Percentiles rank a stretch among this genome's conserved stretches.
Conservation (phyloP, 2,113 vertebrate species). For the Penelope pileata region DNA sequence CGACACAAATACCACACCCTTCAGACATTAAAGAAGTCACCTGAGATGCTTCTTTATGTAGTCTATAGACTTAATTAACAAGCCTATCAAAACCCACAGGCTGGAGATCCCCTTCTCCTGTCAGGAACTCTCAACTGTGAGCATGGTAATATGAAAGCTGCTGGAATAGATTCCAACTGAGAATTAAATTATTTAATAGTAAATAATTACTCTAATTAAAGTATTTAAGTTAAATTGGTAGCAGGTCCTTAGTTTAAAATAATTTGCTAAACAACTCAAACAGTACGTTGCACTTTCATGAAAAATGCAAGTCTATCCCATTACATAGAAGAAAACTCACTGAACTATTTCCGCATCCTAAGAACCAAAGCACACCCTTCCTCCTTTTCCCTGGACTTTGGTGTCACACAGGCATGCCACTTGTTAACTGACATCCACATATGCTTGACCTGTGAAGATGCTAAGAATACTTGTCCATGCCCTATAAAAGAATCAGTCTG, state of each 20-base stretch:
- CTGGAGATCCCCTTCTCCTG: background rate
- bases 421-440: too few relatives aligned
- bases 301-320: background rate
- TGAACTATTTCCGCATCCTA: background rate
- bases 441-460: background rate
- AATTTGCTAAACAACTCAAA: background rate
- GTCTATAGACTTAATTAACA: background rate
- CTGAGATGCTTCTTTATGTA: background rate
- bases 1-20: background rate
- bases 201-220: background rate
- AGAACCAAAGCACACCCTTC: background rate
- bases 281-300: background rate
- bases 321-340: background rate
- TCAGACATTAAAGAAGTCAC: background rate
- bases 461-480: background rate
- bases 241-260: background rate
- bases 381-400: background rate
- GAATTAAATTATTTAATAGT: background rate
- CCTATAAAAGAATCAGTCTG: background rate
- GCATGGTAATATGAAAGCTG: background rate
- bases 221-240: background rate
- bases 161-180: too few relatives aligned
- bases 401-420: background rate
- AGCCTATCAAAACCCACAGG: background rate
- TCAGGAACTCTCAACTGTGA: background rate